Base-by-base conservation (phyloP, 2,888 invertebrate species). In the Cheiracanthium punctorium region DNA sequence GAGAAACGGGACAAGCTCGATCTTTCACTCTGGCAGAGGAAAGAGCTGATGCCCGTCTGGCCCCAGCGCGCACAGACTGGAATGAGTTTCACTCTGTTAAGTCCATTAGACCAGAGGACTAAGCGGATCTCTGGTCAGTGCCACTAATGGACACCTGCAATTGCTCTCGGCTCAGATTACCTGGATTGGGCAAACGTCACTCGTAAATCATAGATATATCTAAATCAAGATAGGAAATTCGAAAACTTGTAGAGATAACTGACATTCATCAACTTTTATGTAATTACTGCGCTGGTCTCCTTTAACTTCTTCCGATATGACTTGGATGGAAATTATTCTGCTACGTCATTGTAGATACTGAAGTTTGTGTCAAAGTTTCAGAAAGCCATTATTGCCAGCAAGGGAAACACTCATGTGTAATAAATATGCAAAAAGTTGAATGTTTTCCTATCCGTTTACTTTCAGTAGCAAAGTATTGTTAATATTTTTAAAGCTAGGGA, bases 71-170 rank as follows among this genome's bases (percentile, higher is more conserved):
- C 69, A 58, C 58, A 74, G 41, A 69, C 70, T 20, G 33, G 70
- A 70, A 82, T 82, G 82, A 75, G 75, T 74, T 82, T 82, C 58
- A 69, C 64, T 70, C 76, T 82, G 76, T 77, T 82, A 82, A 76
- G 64, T 74, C 82, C 81, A 82, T 82, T 82, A 82, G 75, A 72
- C 29, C 71, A 52, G 30, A 65, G 82, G 65, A 82, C 82, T 75
- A 82, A 33, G 74, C 28, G 74, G 73, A 64, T 82, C 58, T 74
- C 37, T 71, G 76, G 76, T 71, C 48, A 58, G 72, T 65, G 65
- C 76, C 76, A 76, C 76, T 82, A 82, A 82, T 82, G 82, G 82
- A 76, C 76, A 77, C 76, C 69, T 75, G 69, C 82, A 64, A 75
- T 75, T 75, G 70, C 76, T 76, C 76, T 82, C 76, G 70, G 43